Evolutionary conservation across 2,797 vertebrate genomes (phyloP).

Genomic region (Scomberomorus guttatus): DNA sequence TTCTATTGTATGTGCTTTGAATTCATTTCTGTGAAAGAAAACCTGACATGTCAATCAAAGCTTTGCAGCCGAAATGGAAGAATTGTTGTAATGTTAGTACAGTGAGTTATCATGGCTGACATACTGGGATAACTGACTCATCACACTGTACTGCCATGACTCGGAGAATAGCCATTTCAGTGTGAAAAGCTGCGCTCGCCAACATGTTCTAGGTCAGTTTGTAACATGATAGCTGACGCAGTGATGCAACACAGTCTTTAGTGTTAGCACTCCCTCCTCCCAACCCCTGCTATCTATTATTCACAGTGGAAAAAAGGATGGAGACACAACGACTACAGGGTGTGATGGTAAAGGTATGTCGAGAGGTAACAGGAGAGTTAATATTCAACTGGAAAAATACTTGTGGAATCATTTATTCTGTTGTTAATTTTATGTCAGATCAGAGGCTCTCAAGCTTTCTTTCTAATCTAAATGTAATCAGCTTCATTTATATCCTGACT

Average conservation of each 20-base stretch:
- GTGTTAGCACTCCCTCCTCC: neutral
- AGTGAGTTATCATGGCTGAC: neutral
- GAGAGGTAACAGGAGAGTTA: neutral
- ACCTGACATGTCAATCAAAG: neutral
- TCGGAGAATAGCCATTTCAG: neutral
- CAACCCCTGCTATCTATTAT: slow-evolving; percentile 64
- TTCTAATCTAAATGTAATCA: neutral
- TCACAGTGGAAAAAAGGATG: slow-evolving; percentile 63
- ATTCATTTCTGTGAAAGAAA: neutral
- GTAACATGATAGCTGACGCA: slow-evolving; percentile 45
- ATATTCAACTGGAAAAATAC: neutral
- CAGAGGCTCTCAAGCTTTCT: neutral
- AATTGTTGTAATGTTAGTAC: neutral
- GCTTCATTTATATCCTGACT: neutral
- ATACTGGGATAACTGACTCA: neutral
- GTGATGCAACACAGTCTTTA: neutral
- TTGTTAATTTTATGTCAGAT: neutral
- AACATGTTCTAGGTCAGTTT: slow-evolving; percentile 11
- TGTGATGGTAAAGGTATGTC: neutral
- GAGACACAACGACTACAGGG: slow-evolving; percentile 10
- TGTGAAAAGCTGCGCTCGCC: neutral
- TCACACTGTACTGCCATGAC: neutral
- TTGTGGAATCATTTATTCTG: neutral
- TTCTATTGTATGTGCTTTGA: neutral
- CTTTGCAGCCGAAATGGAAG: neutral